Conservation (phyloP, 2,113 vertebrate species). For the Triplophysa siluroides region DNA sequence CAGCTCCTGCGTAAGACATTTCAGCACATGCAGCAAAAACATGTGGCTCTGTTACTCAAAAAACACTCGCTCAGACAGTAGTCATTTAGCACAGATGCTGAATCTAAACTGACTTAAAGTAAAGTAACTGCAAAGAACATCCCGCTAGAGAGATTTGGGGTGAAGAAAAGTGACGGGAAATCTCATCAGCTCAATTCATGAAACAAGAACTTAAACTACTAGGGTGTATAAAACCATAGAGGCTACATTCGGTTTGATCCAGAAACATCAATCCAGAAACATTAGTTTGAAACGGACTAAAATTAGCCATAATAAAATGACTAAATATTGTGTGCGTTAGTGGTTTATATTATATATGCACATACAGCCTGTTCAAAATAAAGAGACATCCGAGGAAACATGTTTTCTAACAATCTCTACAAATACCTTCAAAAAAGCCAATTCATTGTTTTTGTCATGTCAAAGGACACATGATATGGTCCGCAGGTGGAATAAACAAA, state of each 20-base stretch:
- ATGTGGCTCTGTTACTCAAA: neutral
- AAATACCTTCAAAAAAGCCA: neutral
- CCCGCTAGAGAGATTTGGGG: neutral
- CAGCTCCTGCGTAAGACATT: neutral
- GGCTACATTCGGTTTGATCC: too few species aligned
- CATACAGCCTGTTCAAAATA: too few species aligned
- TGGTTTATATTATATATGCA: too few species aligned
- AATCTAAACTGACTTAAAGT: slow-evolving; percentile 15
- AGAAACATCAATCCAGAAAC: too few species aligned
- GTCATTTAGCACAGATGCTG: neutral
- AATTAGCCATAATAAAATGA: too few species aligned
- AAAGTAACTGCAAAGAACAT: neutral
- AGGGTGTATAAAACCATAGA: too few species aligned
- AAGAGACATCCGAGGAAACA: too few species aligned
- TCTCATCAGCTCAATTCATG: neutral
- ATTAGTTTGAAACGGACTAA: too few species aligned
- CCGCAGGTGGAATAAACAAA: slow-evolving; percentile 8
- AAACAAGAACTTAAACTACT: too few species aligned
- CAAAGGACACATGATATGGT: neutral
- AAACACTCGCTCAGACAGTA: neutral
- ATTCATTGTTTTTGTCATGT: slow-evolving; percentile 21
- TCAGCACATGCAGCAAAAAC: neutral
- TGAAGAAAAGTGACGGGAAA: neutral
- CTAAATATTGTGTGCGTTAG: too few species aligned
- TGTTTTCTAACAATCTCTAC: neutral